A percentile compares a stretch with the other conserved stretches of the same genome.
phyloP scores from a whole-genome alignment of 2,888 invertebrate genomes.

The Tetrapedia diversipes region DNA sequence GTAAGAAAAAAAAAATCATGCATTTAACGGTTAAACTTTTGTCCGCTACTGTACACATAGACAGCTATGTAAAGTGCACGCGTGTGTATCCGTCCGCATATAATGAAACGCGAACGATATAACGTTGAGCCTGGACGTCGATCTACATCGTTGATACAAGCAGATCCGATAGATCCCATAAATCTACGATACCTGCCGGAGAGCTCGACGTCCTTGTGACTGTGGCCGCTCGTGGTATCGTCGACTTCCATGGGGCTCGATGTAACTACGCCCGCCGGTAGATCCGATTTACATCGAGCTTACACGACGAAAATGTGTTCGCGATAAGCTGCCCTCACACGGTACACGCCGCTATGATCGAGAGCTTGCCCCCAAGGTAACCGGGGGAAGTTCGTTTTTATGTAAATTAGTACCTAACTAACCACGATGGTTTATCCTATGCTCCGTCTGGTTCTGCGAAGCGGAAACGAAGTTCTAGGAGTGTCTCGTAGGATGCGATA shows the following conservation, averaged over 20 bases:
- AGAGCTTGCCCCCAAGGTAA: neutral
- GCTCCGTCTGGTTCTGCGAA: neutral
- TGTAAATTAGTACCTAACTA: neutral
- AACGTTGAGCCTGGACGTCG: constrained; percentile 74
- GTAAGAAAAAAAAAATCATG: no score
- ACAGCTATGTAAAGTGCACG: neutral
- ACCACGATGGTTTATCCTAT: neutral
- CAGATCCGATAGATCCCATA: constrained; percentile 61
- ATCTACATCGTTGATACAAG: constrained; percentile 72
- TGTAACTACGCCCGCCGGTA: constrained; percentile 42
- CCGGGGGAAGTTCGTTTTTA: neutral
- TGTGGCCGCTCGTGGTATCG: constrained; percentile 40
- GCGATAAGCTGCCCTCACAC: constrained; percentile 34
- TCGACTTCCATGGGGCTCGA: constrained; percentile 23
- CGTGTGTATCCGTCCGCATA: constrained; percentile 8
- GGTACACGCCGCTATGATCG: constrained; percentile 18
- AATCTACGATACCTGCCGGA: constrained; percentile 68
- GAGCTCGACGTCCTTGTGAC: constrained; percentile 76
- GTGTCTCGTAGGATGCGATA: constrained; percentile 13
- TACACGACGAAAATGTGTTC: constrained; percentile 43
- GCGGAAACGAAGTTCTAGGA: neutral
- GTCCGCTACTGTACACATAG: no score
- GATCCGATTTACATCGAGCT: constrained; percentile 51
- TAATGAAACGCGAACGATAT: constrained; percentile 43
- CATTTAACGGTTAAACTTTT: no score